These are phyloP conservation scores for Sebastes iracundus DNA, from an alignment of 2,797 vertebrate species.

Conservation along the genomic window DNA sequence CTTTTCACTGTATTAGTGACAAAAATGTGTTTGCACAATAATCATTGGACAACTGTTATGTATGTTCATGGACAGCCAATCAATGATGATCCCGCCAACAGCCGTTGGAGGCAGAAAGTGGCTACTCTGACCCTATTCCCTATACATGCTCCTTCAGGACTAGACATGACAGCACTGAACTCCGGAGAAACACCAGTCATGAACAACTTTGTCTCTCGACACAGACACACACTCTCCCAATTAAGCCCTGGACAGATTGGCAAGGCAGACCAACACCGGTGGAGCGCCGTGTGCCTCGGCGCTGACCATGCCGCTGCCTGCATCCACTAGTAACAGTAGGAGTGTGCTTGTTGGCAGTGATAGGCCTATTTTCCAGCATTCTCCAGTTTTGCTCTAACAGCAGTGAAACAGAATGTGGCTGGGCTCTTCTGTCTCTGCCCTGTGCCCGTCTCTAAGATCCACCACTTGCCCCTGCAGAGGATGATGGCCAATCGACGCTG, in stretches of 20 bases:
- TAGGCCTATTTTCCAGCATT: slow-evolving; percentile 39
- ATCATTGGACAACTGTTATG: background rate
- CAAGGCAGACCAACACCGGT: slow-evolving; percentile 17
- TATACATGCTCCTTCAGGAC: background rate
- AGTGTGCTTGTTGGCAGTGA: slow-evolving; percentile 37
- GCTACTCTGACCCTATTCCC: background rate
- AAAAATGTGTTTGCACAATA: background rate
- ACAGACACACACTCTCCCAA: background rate
- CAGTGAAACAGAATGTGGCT: slow-evolving; percentile 31
- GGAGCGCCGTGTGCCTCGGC: background rate
- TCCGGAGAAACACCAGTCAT: slow-evolving; percentile 4
- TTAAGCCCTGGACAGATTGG: slow-evolving; percentile 17
- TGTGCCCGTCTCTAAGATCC: slow-evolving; percentile 33
- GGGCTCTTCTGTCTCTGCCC: slow-evolving; percentile 22
- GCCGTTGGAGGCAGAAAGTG: background rate
- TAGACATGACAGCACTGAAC: background rate
- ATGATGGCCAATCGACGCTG: slow-evolving; percentile 23
- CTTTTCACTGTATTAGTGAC: background rate
- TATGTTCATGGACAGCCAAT: background rate
- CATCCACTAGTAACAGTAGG: slow-evolving; percentile 15
- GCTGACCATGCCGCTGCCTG: slow-evolving; percentile 15
- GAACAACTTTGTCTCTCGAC: background rate
- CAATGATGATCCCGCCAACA: background rate
- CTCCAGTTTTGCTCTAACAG: slow-evolving; percentile 42
- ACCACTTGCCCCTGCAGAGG: slow-evolving; percentile 34